Evolutionary conservation across 2,888 invertebrate genomes (phyloP).

Genomic region (Cephus rjabovi): DNA sequence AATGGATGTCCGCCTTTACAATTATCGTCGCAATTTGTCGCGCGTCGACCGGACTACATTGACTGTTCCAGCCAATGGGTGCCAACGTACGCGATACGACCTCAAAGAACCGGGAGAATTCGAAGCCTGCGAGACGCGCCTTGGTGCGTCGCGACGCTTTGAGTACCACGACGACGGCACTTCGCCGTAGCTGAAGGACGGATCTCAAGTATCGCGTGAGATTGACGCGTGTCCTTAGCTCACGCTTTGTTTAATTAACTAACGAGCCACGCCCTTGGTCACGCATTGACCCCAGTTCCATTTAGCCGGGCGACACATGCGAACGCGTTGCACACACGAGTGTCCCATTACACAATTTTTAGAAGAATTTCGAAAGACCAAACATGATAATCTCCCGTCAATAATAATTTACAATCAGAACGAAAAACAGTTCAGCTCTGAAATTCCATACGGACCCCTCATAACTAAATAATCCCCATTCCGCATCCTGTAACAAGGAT

Average conservation of each 20-base stretch:
- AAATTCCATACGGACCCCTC: neutral
- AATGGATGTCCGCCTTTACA: constrained; percentile 25
- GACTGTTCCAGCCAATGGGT: constrained; percentile 3
- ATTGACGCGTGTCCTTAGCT: constrained; percentile 21
- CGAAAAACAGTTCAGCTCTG: neutral
- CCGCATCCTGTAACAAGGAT: neutral
- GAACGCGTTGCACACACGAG: neutral
- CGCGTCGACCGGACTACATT: constrained; percentile 23
- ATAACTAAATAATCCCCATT: neutral
- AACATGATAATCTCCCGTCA: neutral
- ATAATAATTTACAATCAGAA: neutral
- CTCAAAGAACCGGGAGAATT: neutral
- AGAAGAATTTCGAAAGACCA: neutral
- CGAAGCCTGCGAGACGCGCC: neutral
- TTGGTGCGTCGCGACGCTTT: neutral
- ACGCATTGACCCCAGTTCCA: constrained; percentile 11
- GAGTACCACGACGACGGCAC: neutral
- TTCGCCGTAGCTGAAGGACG: neutral
- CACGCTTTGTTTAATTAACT: constrained; percentile 50
- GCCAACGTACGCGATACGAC: neutral
- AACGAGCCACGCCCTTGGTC: constrained; percentile 46
- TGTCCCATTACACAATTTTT: neutral
- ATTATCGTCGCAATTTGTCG: constrained; percentile 32
- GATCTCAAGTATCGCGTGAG: constrained; percentile 29
- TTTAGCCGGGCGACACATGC: neutral